Evolutionary conservation across 2,888 invertebrate species (phyloP), one percentile per base, ranked within the genome.

Genomic region (Leucoptera coffeella): DNA sequence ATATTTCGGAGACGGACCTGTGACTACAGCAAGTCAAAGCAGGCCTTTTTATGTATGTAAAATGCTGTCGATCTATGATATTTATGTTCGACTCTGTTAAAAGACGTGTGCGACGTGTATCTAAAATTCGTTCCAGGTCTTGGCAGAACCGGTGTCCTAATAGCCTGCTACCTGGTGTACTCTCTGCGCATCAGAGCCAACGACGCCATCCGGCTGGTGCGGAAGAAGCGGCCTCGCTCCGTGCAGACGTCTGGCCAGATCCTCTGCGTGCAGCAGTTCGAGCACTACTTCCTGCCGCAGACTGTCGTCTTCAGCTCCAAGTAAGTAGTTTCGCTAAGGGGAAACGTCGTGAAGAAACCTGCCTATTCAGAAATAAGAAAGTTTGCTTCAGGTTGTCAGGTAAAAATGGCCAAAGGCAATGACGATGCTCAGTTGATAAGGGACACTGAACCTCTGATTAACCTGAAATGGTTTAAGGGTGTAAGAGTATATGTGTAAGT

Each of bases 171-270:
- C 59, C 69, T 92, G 29, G 82, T 92, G 12, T 91, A 84, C 58
- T 80, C 82, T 7, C 67, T 86, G 39, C 72, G 87, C 32, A 77
- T 87, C 26, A 61, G 77, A 26, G 85, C 88, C 4, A 81, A 82
- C 45, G 85, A 88, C 36, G 89, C 89, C 4, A 86, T 91, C 31
- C 75, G 82, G 17, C 80, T 83, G 38, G 85, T 90, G 19, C 65
- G 90, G 33, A 74, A 78, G 44, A 82, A 82, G 54, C 62, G 91
- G 22, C 83, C 86, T 1, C 77, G 80, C 31, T 81, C 89, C 1
- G 82, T 91, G 19, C 91, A 91, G 65, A 89, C 88, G 1, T 74
- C 82, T 9, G 81, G 82, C 1, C 91, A 91, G 62, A 85, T 91
- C 34, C 62, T 80, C 24, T 85, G 85, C 43, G 82, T 90, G 19